phyloP scores from a whole-genome alignment of 2,113 vertebrate genomes.

The Acrocephalus kingi region DNA sequence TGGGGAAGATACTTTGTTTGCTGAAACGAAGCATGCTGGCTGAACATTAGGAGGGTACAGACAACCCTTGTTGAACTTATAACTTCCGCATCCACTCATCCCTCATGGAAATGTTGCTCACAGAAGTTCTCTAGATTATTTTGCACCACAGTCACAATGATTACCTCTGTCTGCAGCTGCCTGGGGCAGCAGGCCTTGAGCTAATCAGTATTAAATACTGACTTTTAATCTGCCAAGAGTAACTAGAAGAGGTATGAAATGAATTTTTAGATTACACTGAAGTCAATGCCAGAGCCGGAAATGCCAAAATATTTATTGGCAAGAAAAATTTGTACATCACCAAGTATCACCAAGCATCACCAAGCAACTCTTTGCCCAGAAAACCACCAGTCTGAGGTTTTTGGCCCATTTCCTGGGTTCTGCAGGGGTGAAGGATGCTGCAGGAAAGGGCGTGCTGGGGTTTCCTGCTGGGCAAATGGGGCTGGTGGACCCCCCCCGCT shows the following conservation, averaged over 20 bases:
- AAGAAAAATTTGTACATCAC: not conserved
- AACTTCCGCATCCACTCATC: not conserved
- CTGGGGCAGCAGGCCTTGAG: not conserved
- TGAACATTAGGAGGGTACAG: not conserved
- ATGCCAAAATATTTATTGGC: not conserved
- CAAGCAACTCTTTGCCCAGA: not conserved
- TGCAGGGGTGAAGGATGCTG: not conserved
- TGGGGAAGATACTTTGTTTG: not conserved
- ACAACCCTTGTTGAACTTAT: not conserved
- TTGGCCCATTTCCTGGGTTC: not conserved
- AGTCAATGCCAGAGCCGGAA: not conserved
- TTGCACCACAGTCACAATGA: not conserved
- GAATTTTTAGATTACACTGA: not conserved
- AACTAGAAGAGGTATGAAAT: not conserved
- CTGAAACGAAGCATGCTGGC: not conserved
- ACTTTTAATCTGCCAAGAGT: not conserved
- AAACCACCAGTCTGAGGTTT: not conserved
- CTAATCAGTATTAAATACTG: not conserved
- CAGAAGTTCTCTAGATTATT: not conserved
- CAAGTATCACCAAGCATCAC: not conserved
- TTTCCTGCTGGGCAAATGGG: fast-evolving
- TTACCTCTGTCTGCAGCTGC: not conserved
- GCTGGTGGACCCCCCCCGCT: not conserved
- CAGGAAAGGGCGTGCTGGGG: not conserved
- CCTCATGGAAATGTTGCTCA: not conserved